phyloP scores from a whole-genome alignment of 2,113 vertebrate genomes.

The Ageneiosus marmoratus region DNA sequence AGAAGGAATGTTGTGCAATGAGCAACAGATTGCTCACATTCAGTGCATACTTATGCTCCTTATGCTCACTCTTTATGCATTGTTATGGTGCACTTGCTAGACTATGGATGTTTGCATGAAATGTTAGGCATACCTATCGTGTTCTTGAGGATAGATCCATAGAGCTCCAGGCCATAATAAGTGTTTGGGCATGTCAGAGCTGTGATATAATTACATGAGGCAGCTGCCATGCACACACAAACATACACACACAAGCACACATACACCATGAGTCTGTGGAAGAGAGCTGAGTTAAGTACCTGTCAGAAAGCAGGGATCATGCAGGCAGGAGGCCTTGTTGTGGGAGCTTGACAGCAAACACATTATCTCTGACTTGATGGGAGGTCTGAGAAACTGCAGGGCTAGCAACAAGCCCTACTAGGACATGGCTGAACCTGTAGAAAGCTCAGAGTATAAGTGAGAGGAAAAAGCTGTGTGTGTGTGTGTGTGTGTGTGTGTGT shows the following conservation, averaged over 20 bases:
- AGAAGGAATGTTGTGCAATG: not conserved
- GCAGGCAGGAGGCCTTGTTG: slow-evolving; percentile 36
- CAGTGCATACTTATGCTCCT: not conserved
- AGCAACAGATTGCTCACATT: not conserved
- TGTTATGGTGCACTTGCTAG: slow-evolving; percentile 24
- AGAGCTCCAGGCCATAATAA: slow-evolving; percentile 21
- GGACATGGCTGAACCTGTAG: slow-evolving; percentile 36
- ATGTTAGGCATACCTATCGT: not conserved
- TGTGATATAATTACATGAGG: slow-evolving; percentile 37
- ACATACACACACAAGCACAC: slow-evolving; percentile 13
- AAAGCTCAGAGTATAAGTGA: slow-evolving; percentile 8
- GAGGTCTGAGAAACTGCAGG: slow-evolving; percentile 43
- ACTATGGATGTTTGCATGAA: slow-evolving; percentile 15
- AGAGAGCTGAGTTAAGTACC: slow-evolving; percentile 43
- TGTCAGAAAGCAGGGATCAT: slow-evolving; percentile 53
- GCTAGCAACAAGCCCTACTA: slow-evolving; percentile 33
- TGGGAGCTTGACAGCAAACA: slow-evolving; percentile 48
- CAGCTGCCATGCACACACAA: slow-evolving; percentile 4
- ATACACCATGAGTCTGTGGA: slow-evolving; percentile 14
- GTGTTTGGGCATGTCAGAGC: slow-evolving; percentile 37
- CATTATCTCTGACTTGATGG: slow-evolving; percentile 54
- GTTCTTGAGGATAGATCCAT: slow-evolving; percentile 6
- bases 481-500: slow-evolving; percentile 4
- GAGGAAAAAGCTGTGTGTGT: not conserved
- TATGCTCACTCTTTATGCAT: not conserved